These are phyloP conservation scores for Vanessa atalanta DNA, from an alignment of 1,140 invertebrate genomes.

Conservation along the genomic window DNA sequence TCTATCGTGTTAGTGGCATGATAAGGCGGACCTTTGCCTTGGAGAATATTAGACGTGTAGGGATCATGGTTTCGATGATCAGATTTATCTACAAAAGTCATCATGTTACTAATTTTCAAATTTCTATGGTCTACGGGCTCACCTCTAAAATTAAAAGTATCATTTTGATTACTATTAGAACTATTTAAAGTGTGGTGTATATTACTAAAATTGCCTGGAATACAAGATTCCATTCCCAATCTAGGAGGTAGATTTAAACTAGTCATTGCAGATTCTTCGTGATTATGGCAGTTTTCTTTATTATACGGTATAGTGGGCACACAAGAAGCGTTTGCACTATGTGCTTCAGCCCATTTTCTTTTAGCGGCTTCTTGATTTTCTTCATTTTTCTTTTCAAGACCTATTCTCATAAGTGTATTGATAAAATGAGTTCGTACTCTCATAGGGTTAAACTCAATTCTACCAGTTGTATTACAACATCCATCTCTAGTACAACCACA, in stretches of 20 bases:
- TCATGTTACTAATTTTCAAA: conserved; percentile 47
- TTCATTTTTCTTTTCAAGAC: conserved; percentile 87
- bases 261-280: conserved; percentile 72
- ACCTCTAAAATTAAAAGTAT: conserved; percentile 58
- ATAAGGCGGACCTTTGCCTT: conserved; percentile 74
- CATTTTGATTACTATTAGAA: conserved; percentile 49
- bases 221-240: conserved; percentile 82
- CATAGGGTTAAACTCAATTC: conserved; percentile 97
- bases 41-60: conserved; percentile 70
- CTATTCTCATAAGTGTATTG: conserved; percentile 96
- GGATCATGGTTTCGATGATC: conserved; percentile 57
- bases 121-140: conserved; percentile 48
- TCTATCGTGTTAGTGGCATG: conserved; percentile 55
- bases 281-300: conserved; percentile 55
- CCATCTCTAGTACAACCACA: conserved; percentile 97
- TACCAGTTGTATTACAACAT: conserved; percentile 94
- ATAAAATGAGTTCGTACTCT: conserved; percentile 98
- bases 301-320: conserved; percentile 48
- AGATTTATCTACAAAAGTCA: conserved; percentile 62
- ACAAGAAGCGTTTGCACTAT: conserved; percentile 55
- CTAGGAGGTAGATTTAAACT: conserved; percentile 81
- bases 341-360: conserved; percentile 63
- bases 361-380: conserved; percentile 70
- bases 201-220: conserved; percentile 84
- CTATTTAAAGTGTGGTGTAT: conserved; percentile 76